A percentile compares a stretch with the other conserved stretches of the same genome.
Evolutionary conservation across 2,888 invertebrate species (phyloP).

Genomic region (Xanthia togata): DNA sequence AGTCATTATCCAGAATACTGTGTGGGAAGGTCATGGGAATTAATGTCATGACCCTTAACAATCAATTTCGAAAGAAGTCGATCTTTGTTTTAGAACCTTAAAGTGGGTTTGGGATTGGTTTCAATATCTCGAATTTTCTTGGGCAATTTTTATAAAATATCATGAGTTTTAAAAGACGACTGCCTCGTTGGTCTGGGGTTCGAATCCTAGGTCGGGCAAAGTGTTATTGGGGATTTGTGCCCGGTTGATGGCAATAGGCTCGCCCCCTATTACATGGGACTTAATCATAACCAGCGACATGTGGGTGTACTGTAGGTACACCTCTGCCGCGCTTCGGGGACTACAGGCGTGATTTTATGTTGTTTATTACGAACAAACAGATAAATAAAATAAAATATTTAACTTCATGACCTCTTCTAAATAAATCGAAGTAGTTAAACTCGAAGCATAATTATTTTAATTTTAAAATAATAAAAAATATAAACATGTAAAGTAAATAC

Average conservation of each 20-base stretch:
- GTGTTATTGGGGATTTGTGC: too few species aligned
- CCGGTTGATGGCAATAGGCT: too few species aligned
- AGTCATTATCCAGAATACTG: constrained; percentile 58
- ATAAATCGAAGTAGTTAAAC: constrained; percentile 19
- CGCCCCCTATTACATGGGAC: too few species aligned
- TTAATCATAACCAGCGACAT: too few species aligned
- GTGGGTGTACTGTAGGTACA: too few species aligned
- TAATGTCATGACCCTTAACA: constrained; percentile 49
- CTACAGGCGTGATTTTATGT: too few species aligned
- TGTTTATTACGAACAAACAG: neutral
- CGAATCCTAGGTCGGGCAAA: too few species aligned
- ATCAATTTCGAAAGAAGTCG: constrained; percentile 41
- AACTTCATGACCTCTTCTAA: neutral
- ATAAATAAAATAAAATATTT: constrained; percentile 1
- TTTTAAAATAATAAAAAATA: constrained; percentile 14
- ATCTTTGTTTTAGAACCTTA: constrained; percentile 19
- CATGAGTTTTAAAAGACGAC: neutral
- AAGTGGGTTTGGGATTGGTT: neutral
- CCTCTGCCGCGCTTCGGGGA: too few species aligned
- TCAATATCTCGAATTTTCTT: neutral
- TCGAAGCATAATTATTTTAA: constrained; percentile 15
- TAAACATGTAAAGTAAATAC: constrained; percentile 12
- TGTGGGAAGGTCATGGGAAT: constrained; percentile 61
- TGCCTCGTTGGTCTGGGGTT: too few species aligned
- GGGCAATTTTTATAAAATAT: neutral